These are phyloP conservation scores for Heliconius hortense DNA, from an alignment of 2,888 invertebrate species.

Conservation along the genomic window DNA sequence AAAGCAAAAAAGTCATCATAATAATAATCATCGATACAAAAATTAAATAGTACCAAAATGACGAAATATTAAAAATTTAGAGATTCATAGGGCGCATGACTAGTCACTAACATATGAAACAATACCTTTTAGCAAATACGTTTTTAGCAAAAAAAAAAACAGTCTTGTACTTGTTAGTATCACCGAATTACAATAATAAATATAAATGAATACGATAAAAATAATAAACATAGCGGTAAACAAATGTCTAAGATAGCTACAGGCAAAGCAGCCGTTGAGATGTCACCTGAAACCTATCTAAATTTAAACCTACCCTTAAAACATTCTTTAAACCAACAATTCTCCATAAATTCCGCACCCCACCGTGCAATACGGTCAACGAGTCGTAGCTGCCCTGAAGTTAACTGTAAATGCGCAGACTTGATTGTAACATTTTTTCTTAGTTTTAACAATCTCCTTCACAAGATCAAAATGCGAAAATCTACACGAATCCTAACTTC, in stretches of 20 bases:
- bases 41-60: slow-evolving; percentile 47
- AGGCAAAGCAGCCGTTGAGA: not conserved
- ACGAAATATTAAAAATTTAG: slow-evolving; percentile 13
- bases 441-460: not conserved
- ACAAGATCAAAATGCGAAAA: not conserved
- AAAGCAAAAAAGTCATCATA: slow-evolving; percentile 39
- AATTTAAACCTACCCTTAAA: not conserved
- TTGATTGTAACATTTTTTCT: too few species aligned
- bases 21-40: slow-evolving; percentile 30
- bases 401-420: too few species aligned
- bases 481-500: not conserved
- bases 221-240: slow-evolving; percentile 16
- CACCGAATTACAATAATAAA: slow-evolving; percentile 18
- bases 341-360: not conserved
- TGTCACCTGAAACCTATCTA: slow-evolving; percentile 3
- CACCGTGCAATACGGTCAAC: not conserved
- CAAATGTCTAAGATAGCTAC: not conserved
- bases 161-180: slow-evolving; percentile 20
- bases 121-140: not conserved
- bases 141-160: not conserved
- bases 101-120: slow-evolving; percentile 21
- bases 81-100: slow-evolving; percentile 31
- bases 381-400: not conserved
- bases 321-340: not conserved
- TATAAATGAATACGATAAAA: slow-evolving; percentile 17